Conservation (phyloP, 2,888 invertebrate genomes). For the Chaetogeoica ovagalla region DNA sequence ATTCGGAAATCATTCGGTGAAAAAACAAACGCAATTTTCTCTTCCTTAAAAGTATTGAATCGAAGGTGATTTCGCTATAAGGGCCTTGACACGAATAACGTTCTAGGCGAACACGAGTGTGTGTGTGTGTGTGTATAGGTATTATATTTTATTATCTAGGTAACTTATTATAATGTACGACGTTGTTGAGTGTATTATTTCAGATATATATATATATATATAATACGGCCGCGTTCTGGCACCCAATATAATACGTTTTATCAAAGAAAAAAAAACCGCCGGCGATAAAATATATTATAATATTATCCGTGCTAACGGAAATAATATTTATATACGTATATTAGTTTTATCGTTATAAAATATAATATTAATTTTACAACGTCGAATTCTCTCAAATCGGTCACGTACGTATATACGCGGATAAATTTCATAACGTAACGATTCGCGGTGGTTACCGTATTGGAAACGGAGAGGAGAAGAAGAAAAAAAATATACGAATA, state of each 20-base stretch:
- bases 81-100: constrained; percentile 49
- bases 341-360: too few species aligned
- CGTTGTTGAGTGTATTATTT: neutral
- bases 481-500: too few species aligned
- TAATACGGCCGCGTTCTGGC: neutral
- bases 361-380: too few species aligned
- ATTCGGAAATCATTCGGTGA: constrained; percentile 25
- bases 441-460: too few species aligned
- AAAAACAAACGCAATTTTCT: constrained; percentile 12
- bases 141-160: constrained; percentile 3
- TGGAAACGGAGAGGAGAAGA: too few species aligned
- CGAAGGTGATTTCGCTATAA: constrained; percentile 42
- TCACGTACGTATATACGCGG: too few species aligned
- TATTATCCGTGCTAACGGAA: too few species aligned
- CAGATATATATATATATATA: constrained; percentile 4
- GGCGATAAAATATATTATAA: too few species aligned
- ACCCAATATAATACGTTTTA: neutral
- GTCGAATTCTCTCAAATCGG: too few species aligned
- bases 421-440: too few species aligned
- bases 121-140: neutral
- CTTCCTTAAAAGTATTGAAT: constrained; percentile 40
- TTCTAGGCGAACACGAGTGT: constrained; percentile 38
- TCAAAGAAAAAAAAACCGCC: neutral
- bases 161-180: neutral
- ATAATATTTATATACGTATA: too few species aligned